These are phyloP conservation scores for Talpa occidentalis DNA, from an alignment of 2,113 vertebrate species.

Conservation along the genomic window DNA sequence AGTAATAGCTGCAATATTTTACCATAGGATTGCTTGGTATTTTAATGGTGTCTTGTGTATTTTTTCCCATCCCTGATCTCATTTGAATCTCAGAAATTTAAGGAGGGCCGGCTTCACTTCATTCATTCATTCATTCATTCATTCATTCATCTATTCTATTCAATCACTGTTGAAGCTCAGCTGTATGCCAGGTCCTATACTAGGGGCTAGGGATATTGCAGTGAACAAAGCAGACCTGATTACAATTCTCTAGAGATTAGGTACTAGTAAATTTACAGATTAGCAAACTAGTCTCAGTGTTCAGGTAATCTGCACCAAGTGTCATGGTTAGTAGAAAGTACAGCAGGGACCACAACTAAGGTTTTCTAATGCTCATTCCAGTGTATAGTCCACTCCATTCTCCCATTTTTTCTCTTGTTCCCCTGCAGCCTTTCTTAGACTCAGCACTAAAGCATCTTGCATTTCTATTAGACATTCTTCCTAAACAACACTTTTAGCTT, in stretches of 20 bases:
- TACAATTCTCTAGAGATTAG: not conserved
- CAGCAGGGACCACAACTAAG: not conserved
- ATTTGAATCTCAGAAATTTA: constrained; percentile 38
- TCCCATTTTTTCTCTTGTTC: constrained; percentile 4
- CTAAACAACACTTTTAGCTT: not conserved
- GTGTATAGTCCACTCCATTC: not conserved
- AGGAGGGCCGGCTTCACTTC: not conserved
- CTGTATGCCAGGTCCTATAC: not conserved
- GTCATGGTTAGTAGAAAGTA: not conserved
- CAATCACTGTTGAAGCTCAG: not conserved
- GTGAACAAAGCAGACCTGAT: not conserved
- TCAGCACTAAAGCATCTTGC: constrained; percentile 4
- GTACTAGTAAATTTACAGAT: not conserved
- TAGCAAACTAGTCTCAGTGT: not conserved
- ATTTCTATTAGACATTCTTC: not conserved
- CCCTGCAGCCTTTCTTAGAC: not conserved
- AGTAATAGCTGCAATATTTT: constrained; percentile 37
- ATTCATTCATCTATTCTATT: not conserved
- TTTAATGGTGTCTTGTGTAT: constrained; percentile 19
- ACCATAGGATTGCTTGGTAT: not conserved
- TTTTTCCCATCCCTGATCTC: constrained; percentile 16
- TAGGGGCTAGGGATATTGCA: not conserved
- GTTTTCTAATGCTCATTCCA: not conserved
- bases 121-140: constrained; percentile 17
- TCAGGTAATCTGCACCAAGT: not conserved